These are phyloP conservation scores for Pagetopsis macropterus DNA, from an alignment of 2,797 vertebrate genomes.

Conservation along the genomic window DNA sequence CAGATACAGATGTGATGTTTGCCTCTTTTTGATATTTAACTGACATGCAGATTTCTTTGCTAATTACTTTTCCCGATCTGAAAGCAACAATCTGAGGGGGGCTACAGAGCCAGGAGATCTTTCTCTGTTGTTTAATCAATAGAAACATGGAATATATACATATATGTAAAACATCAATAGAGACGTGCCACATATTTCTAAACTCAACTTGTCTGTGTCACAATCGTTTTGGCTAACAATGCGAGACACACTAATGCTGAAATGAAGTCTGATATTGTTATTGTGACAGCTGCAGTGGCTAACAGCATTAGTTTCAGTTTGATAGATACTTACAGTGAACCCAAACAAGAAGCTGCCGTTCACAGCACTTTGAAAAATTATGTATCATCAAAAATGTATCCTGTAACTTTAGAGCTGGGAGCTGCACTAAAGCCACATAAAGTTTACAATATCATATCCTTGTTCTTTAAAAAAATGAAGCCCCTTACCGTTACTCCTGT, in stretches of 20 bases:
- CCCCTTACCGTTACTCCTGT: neutral
- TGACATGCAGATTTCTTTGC: neutral
- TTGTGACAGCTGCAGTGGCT: slow-evolving; percentile 19
- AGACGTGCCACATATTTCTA: slow-evolving; percentile 16
- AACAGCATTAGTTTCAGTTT: slow-evolving; percentile 34
- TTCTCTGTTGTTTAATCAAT: neutral
- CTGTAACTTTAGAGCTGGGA: slow-evolving; percentile 54
- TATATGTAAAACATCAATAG: neutral
- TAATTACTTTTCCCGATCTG: neutral
- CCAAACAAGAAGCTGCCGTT: slow-evolving; percentile 27
- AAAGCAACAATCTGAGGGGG: neutral
- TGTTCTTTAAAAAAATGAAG: slow-evolving; percentile 22
- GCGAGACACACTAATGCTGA: neutral
- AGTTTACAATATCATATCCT: slow-evolving; percentile 32
- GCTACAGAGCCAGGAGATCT: neutral
- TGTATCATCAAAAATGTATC: slow-evolving; percentile 35
- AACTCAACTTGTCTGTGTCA: slow-evolving; percentile 2
- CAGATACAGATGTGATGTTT: neutral
- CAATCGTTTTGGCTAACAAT: slow-evolving; percentile 20
- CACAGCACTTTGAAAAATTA: slow-evolving; percentile 33
- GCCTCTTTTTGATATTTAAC: neutral
- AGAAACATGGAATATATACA: neutral
- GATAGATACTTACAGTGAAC: slow-evolving; percentile 22
- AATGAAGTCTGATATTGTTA: slow-evolving; percentile 13
- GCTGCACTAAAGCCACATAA: slow-evolving; percentile 41